Conservation (phyloP, 2,797 vertebrate genomes). For the Mus spretus region DNA sequence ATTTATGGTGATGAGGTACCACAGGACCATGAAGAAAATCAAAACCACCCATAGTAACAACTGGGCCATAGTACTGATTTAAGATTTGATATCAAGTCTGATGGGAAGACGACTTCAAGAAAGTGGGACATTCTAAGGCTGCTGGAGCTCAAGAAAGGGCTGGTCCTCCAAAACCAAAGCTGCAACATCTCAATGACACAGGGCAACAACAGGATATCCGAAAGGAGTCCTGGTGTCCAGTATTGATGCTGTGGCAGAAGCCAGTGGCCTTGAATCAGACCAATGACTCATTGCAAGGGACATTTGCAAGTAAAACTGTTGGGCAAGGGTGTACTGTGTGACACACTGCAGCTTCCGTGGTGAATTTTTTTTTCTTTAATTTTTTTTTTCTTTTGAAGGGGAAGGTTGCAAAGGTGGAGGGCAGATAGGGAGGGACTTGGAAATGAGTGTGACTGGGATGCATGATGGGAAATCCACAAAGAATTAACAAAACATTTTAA, state of each 20-base stretch:
- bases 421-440: not conserved
- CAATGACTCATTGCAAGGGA: not conserved
- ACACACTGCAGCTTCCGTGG: not conserved
- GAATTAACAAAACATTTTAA: not conserved
- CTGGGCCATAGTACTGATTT: not conserved
- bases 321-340: not conserved
- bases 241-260: not conserved
- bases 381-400: not conserved
- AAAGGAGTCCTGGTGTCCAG: not conserved
- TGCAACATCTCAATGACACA: not conserved
- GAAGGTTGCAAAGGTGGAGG: not conserved
- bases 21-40: not conserved
- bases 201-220: not conserved
- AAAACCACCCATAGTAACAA: not conserved
- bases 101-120: conserved; percentile 7
- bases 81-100: conserved; percentile 20
- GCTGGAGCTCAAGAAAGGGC: not conserved
- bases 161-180: not conserved
- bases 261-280: not conserved
- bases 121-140: not conserved
- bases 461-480: not conserved
- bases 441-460: not conserved
- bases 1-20: not conserved
- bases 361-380: not conserved
- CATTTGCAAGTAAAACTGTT: not conserved